Base-by-base conservation (phyloP, 2,113 vertebrate genomes). In the Oreochromis niloticus region DNA sequence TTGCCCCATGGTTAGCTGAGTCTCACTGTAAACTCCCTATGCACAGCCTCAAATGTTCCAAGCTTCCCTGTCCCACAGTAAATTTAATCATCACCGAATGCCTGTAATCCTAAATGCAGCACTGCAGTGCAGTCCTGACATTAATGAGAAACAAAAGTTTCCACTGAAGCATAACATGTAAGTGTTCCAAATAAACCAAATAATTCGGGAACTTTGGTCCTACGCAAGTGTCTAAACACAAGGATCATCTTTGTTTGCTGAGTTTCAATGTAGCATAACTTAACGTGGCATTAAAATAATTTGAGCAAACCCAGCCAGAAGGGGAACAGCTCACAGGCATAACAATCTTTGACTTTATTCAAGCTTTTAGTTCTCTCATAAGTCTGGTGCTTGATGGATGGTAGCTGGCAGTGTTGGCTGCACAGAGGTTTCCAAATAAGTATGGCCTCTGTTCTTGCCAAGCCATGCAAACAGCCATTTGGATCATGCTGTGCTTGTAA, bases 381-480 rank as follows among this genome's bases (percentile, higher is more conserved):
- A 80, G 73, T 80, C 27, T 75, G 16, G 8, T 54, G 68, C 88
- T 89, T 90, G 89, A 88, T 90, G 84, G 82, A 90, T 92, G 89
- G 86, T 81, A 80, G 86, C 85, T 86, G 85, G 89, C 84, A 85
- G 83, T 41, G 63, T 82, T 88, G 66, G 86, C 86, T 56, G 24
- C 19, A n/a, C 24, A 16, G 57, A 82, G 81, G 81, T 90, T 89
- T 92, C 46, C 43, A 91, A 87, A 88, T 79, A 87, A 93, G 82
- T 90, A 80, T 80, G 75, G 54, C 30, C 81, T 85, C 61, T 94
- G 68, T 93, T 93, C 83, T 68, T 91, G 92, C 90, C 88, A 90
- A 92, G 87, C 86, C 90, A 92, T 87, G 91, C 87, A 91, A 91
- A 85, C 61, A 73, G 36, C 84, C 57, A 82, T 87, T 91, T 90